Base-by-base conservation (phyloP, 1,140 invertebrate genomes). In the Diorhabda sublineata region DNA sequence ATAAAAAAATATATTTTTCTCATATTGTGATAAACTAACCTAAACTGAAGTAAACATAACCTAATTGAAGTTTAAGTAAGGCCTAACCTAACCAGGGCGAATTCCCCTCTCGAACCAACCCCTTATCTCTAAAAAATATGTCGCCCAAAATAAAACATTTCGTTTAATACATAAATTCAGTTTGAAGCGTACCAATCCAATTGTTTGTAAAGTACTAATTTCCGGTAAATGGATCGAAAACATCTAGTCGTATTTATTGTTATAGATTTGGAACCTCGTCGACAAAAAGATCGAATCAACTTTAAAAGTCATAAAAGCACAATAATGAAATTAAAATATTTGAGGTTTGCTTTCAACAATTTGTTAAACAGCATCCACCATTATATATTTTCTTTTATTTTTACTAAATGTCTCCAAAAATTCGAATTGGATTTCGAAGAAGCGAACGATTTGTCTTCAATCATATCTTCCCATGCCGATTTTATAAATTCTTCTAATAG, bases 361-460 rank as follows among this genome's bases (percentile, higher is more conserved):
- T 85, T 88, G 57, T 81, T 89, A 61, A 86, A 86, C 66, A 86
- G 83, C 61, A 82, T 90, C 61, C 87, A 89, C 72, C 84, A 86
- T 68, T 89, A 89, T 71, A 80, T 89, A 45, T 87, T 88, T 76
- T 87, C 87, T 3, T 84, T 87, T 78, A 85, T 88, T 61, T 79
- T 89, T 45, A 61, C 41, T 11, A 74, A 76, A 58, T 70, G 58
- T 67, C 47, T 71, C 7, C 67, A 67, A 41, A 70, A 73, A 56
- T 80, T 78, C 65, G 74, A 80, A 59, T 43, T 74, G 11, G 75
- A 76, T 66, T 76, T 80, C 42, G 76, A 79, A 57, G 75, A 75
- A n/a, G 72, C 79, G 0, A 72, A 73, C 52, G 75, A 80, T 71
- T 60, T 80, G 11, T 74, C 79, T 42, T 67, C 75, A 6, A 43